Conservation (phyloP, 2,888 invertebrate species). For the Metallyticus violacea region DNA sequence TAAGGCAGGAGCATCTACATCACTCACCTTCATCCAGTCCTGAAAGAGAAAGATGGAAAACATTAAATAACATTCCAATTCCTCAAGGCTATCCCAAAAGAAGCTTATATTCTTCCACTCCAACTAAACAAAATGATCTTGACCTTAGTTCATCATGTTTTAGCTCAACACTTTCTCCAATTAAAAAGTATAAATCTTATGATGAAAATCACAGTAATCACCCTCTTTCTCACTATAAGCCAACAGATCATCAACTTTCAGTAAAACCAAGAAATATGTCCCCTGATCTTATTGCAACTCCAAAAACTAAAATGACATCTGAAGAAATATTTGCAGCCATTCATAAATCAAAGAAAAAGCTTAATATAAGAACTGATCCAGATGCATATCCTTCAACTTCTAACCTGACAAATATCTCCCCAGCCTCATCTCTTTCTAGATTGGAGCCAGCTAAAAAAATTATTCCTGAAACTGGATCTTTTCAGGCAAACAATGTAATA, state of each 20-base stretch:
- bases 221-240: background rate
- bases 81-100: background rate
- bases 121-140: background rate
- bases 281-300: conserved; percentile 54
- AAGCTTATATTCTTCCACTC: conserved; percentile 13
- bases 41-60: background rate
- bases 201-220: background rate
- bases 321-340: conserved; percentile 75
- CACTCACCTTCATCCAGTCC: background rate
- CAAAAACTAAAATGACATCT: conserved; percentile 72
- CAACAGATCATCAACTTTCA: background rate
- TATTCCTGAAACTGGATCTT: background rate
- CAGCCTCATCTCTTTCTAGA: conserved; percentile 49
- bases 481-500: conserved; percentile 39
- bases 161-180: conserved; percentile 10
- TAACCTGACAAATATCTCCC: conserved; percentile 51
- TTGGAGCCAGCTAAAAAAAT: background rate
- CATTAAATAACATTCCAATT: background rate
- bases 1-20: background rate
- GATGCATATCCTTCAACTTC: conserved; percentile 45
- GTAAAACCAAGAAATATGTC: background rate
- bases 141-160: background rate
- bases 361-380: conserved; percentile 55
- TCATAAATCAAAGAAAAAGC: conserved; percentile 71
- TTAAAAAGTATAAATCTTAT: background rate